phyloP scores from a whole-genome alignment of 2,797 vertebrate species.

The Falco novaeseelandiae region DNA sequence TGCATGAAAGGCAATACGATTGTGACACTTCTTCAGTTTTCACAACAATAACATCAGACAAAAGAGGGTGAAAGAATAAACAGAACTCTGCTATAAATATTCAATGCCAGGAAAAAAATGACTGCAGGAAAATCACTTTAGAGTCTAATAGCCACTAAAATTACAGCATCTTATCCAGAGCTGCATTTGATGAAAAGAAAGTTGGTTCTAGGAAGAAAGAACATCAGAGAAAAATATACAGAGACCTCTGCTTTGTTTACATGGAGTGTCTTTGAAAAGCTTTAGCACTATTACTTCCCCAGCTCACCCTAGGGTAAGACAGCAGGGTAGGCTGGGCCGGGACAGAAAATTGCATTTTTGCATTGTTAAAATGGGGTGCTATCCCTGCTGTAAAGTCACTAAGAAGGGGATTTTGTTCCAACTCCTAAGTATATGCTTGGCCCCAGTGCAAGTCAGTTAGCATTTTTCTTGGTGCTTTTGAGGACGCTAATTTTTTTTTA shows the following conservation, averaged over 20 bases:
- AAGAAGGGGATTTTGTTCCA: background rate
- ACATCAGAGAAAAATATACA: background rate
- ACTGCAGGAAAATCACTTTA: background rate
- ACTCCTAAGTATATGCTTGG: background rate
- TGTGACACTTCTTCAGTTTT: background rate
- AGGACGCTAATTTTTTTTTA: background rate
- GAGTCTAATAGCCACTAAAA: background rate
- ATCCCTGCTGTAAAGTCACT: background rate
- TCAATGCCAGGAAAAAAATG: background rate
- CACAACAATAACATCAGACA: background rate
- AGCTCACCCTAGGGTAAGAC: background rate
- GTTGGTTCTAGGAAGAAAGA: background rate
- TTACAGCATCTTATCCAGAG: background rate
- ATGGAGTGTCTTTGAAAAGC: background rate
- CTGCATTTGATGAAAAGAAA: background rate
- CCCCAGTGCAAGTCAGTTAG: background rate
- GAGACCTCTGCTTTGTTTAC: background rate
- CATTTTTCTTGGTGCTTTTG: background rate
- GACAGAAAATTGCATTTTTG: background rate
- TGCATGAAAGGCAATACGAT: background rate
- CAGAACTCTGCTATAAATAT: background rate
- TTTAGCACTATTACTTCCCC: background rate
- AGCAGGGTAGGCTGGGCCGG: background rate
- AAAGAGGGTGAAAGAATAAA: background rate
- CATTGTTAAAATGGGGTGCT: background rate